phyloP scores from a whole-genome alignment of 2,797 vertebrate genomes.

The Triplophysa yarkandensis region DNA sequence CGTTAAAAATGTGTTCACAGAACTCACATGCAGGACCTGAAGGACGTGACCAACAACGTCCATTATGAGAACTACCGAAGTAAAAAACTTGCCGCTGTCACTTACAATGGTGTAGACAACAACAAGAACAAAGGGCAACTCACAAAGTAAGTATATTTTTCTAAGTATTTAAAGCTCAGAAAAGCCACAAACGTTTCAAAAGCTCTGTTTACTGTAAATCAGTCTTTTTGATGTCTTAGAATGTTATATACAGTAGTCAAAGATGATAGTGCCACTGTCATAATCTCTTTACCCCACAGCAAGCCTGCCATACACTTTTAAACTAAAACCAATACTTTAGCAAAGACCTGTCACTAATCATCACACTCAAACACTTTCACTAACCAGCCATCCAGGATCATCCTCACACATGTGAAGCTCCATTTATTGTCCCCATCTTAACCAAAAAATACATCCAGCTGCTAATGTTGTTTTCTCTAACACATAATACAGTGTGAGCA shows the following conservation, averaged over 20 bases:
- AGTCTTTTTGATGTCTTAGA: conserved; percentile 2
- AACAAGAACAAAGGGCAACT: conserved; percentile 91
- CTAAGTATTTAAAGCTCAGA: neutral
- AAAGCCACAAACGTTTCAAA: neutral
- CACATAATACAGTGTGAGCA: conserved; percentile 56
- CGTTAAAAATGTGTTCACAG: conserved; percentile 64
- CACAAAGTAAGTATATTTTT: conserved; percentile 83
- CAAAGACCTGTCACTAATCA: conserved; percentile 19
- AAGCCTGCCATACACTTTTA: conserved; percentile 6
- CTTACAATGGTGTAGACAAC: conserved; percentile 91
- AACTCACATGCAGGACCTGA: conserved; percentile 97
- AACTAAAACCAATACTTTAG: neutral
- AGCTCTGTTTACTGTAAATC: neutral
- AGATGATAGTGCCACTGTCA: neutral
- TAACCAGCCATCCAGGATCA: conserved; percentile 18
- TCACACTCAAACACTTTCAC: neutral
- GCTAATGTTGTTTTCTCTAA: conserved; percentile 16
- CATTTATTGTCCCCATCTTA: conserved; percentile 5
- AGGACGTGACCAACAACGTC: conserved; percentile 95
- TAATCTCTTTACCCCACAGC: neutral
- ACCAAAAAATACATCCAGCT: conserved; percentile 8
- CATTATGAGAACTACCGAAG: conserved; percentile 97
- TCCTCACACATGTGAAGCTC: neutral
- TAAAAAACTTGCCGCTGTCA: conserved; percentile 93
- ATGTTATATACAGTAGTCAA: neutral